phyloP scores from a whole-genome alignment of 2,797 vertebrate genomes.

The Eidolon dupreanum region DNA sequence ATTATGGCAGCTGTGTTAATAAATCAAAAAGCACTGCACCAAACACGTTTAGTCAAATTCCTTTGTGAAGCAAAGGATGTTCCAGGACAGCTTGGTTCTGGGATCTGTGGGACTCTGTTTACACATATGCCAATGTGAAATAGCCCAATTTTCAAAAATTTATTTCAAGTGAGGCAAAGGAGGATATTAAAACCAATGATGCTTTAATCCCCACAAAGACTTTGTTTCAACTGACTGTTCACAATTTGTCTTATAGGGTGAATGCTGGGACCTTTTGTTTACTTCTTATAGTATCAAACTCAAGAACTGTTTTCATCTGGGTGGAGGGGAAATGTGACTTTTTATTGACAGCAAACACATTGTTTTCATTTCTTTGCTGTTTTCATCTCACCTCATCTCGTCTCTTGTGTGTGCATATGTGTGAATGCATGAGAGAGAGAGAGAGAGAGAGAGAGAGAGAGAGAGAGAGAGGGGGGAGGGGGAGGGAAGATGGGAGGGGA shows the following conservation, averaged over 20 bases:
- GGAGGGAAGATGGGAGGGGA: no score
- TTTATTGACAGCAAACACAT: conserved; percentile 5
- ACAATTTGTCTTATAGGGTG: neutral
- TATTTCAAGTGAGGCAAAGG: conserved; percentile 2
- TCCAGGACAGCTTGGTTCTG: neutral
- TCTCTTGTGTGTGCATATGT: neutral
- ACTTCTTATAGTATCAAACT: neutral
- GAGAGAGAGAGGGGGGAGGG: no score
- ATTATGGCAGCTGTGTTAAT: neutral
- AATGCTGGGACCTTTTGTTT: neutral
- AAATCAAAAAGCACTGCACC: neutral
- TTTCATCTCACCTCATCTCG: neutral
- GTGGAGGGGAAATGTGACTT: neutral
- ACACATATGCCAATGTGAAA: neutral
- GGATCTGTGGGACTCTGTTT: neutral
- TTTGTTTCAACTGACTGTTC: neutral
- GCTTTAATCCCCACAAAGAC: neutral
- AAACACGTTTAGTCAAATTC: neutral
- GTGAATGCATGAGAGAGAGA: neutral
- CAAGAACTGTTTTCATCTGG: neutral
- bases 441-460: neutral
- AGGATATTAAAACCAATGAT: neutral
- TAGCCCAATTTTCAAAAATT: neutral
- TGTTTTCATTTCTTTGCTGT: neutral
- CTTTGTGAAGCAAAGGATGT: neutral